Base-by-base conservation (phyloP, 2,888 invertebrate genomes). In the Netelia fuscicornis region DNA sequence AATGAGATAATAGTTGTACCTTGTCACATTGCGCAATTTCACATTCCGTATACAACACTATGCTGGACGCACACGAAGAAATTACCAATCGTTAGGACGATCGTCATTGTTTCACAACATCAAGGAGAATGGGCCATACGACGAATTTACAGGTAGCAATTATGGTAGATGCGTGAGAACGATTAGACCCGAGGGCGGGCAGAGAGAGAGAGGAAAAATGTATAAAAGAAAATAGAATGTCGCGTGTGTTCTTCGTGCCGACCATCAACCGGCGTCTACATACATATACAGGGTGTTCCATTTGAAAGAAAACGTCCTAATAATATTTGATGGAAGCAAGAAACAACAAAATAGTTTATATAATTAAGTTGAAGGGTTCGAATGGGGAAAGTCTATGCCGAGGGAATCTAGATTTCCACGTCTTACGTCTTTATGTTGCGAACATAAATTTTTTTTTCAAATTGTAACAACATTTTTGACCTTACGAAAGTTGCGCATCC, bases 141-240 rank as follows among this genome's bases (percentile, higher is more conserved):
- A 60, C 78, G 82, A 85, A 85, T 79, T 81, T 82, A 70, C 75
- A 79, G 79, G 65, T 23, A 70, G 85, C 78, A 85, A 85, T 85
- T 17, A 17, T 17, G 17, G 17, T 82, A 85, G 85, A 85, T 85
- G 79, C 70, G 85, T 82, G 70, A 60, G 70, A 82, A 85, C 75
- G 85, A 85, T 85, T 85, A 82, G 81, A 65, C 71, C 44, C 75
- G 82, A 79, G 79, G 81, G 70, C 54, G 17, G 17, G 17, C 17
- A 17, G 17, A 17, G 17, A 74, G 58, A 30, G 52, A 25, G 30
- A 11, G 56, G 68, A 70, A 81, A 81, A 81, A 81, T 54, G 20
- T 44, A 30, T 30, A 52, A 37, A 44, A 30, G 17, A 64, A 54
- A 30, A 58, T 58, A 44, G 30, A 71, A 81, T 75, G 62, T 85